Percentiles rank a stretch among this genome's conserved stretches.
phyloP scores from a whole-genome alignment of 37 sponge, comb jelly and placozoan species.

The Petrosia ficiformis region DNA sequence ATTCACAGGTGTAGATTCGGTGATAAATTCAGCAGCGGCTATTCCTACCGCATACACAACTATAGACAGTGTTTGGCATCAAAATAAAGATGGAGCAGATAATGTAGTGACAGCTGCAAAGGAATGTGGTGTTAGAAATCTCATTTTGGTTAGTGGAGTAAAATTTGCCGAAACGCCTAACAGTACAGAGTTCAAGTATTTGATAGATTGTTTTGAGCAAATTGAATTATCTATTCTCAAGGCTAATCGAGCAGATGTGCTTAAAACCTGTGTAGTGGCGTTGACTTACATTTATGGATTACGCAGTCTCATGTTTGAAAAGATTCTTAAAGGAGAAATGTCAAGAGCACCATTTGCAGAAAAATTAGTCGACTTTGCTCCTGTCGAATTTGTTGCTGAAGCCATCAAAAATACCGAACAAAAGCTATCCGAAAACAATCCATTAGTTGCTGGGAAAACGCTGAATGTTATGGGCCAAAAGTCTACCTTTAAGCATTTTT shows the following conservation, averaged over 20 bases:
- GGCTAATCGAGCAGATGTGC: too few relatives aligned
- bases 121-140: conserved; percentile 48
- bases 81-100: conserved; percentile 27
- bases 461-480: conserved; percentile 40
- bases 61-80: conserved; percentile 38
- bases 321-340: too few relatives aligned
- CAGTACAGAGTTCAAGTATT: too few relatives aligned
- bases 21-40: conserved; percentile 42
- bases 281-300: too few relatives aligned
- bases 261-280: too few relatives aligned
- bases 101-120: conserved; percentile 47
- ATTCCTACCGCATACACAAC: conserved; percentile 45
- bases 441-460: conserved; percentile 14
- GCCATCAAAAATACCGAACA: conserved; percentile 44
- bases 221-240: too few relatives aligned
- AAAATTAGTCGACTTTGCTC: too few relatives aligned
- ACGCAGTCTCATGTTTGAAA: too few relatives aligned
- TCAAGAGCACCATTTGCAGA: too few relatives aligned
- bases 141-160: conserved; percentile 35
- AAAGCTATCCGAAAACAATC: conserved; percentile 26
- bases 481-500: conserved; percentile 41
- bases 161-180: too few relatives aligned
- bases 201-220: too few relatives aligned
- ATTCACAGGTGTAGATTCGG: conserved; percentile 65
- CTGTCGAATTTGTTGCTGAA: too few relatives aligned